Conservation (phyloP, 2,888 invertebrate genomes). For the Auanema sp. region DNA sequence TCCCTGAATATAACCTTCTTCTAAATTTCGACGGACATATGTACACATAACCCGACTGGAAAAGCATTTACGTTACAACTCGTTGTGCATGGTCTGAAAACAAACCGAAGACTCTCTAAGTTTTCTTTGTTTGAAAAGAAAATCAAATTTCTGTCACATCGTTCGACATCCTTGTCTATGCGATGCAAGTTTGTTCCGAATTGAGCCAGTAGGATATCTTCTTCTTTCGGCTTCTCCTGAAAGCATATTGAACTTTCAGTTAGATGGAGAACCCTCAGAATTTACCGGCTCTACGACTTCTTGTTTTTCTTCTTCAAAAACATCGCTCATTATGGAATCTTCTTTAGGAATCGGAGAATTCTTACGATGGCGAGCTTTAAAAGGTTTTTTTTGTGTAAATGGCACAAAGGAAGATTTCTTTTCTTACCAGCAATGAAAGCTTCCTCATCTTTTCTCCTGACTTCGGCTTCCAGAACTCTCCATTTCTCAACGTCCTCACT, state of each 20-base stretch:
- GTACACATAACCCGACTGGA: conserved; percentile 67
- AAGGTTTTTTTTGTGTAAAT: neutral
- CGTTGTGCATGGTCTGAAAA: neutral
- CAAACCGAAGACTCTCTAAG: conserved; percentile 74
- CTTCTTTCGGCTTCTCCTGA: conserved; percentile 16
- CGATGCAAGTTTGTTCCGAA: conserved; percentile 84
- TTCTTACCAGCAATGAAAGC: conserved; percentile 46
- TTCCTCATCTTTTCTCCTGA: conserved; percentile 78
- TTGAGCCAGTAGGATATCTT: conserved; percentile 41
- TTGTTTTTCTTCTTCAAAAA: conserved; percentile 50
- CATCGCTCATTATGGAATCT: conserved; percentile 52
- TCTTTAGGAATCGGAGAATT: conserved; percentile 44
- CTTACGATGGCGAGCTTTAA: conserved; percentile 46
- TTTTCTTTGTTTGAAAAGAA: conserved; percentile 84
- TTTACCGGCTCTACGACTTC: neutral
- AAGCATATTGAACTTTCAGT: neutral
- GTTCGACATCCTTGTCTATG: conserved; percentile 92
- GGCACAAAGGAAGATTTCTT: neutral
- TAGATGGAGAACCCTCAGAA: conserved; percentile 4
- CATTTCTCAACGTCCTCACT: conserved; percentile 80
- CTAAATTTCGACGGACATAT: conserved; percentile 94
- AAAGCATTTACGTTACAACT: neutral
- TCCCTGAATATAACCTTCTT: conserved; percentile 92
- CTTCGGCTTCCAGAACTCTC: conserved; percentile 90
- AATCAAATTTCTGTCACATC: conserved; percentile 90